Conservation (phyloP, 2,113 vertebrate genomes). For the Actinemys pallida region DNA sequence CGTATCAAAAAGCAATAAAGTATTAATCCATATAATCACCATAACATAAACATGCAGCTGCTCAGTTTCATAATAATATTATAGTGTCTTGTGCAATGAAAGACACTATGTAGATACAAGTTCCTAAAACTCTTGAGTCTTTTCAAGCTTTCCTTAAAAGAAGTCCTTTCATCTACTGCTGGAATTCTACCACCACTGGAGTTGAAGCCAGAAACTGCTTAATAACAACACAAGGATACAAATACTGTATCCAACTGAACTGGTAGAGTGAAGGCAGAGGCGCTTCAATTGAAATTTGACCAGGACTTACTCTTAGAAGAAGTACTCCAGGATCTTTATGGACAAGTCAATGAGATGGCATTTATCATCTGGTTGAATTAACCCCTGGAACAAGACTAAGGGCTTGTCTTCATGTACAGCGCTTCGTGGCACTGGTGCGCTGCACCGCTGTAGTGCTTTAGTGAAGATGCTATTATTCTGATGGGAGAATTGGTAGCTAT, state of each 20-base stretch:
- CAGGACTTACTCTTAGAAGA: not conserved
- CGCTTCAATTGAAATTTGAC: not conserved
- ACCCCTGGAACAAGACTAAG: not conserved
- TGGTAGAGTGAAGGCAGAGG: not conserved
- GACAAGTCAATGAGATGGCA: not conserved
- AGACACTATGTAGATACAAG: not conserved
- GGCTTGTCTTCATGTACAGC: not conserved
- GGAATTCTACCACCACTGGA: accelerated
- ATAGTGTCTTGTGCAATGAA: not conserved
- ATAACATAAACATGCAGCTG: not conserved
- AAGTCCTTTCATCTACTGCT: not conserved
- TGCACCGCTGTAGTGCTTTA: not conserved
- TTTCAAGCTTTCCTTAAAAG: not conserved
- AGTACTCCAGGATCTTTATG: not conserved
- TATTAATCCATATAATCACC: not conserved
- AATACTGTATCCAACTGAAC: not conserved
- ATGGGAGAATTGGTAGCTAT: not conserved
- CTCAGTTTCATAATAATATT: not conserved
- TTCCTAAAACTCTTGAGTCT: not conserved
- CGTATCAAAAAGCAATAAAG: not conserved
- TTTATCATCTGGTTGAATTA: not conserved
- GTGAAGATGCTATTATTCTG: not conserved
- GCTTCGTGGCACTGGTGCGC: not conserved
- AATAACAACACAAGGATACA: not conserved
- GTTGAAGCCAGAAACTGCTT: not conserved